A percentile compares a stretch with the other conserved stretches of the same genome.
Conservation (phyloP, 1,140 invertebrate species). For the Heliconius eleuchia region DNA sequence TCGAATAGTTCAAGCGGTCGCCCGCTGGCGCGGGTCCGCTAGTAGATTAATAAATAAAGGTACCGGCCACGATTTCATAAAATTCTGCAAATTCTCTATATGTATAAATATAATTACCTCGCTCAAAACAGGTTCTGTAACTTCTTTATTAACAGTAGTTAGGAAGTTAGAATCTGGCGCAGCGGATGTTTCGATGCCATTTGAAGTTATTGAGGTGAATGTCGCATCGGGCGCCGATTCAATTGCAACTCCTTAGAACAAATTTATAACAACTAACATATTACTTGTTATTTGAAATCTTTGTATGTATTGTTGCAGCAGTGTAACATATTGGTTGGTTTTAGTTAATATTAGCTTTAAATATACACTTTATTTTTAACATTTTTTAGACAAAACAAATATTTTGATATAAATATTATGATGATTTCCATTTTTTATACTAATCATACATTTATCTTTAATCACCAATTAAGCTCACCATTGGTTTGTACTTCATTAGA, state of each 20-base stretch:
- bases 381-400: too few relatives aligned
- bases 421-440: too few relatives aligned
- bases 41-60: not conserved
- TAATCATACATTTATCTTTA: not conserved
- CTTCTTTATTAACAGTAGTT: slow-evolving; percentile 41
- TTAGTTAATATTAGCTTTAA: too few relatives aligned
- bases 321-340: not conserved
- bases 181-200: slow-evolving; percentile 54
- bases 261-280: not conserved
- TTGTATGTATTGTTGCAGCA: too few relatives aligned
- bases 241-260: slow-evolving; percentile 40
- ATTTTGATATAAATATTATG: too few relatives aligned
- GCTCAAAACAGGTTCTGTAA: slow-evolving; percentile 48
- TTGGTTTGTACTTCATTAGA: slow-evolving; percentile 46
- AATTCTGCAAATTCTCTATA: not conserved
- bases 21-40: too few relatives aligned
- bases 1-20: too few relatives aligned
- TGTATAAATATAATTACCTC: slow-evolving; percentile 44
- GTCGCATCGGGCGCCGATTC: slow-evolving; percentile 51
- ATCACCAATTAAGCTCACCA: slow-evolving; percentile 38
- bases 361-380: too few relatives aligned
- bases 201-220: slow-evolving; percentile 55
- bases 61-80: not conserved
- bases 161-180: slow-evolving; percentile 41
- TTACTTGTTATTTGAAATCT: too few relatives aligned